Evolutionary conservation across 2,888 invertebrate genomes (phyloP).

Genomic region (Lamellibrachia satsuma): DNA sequence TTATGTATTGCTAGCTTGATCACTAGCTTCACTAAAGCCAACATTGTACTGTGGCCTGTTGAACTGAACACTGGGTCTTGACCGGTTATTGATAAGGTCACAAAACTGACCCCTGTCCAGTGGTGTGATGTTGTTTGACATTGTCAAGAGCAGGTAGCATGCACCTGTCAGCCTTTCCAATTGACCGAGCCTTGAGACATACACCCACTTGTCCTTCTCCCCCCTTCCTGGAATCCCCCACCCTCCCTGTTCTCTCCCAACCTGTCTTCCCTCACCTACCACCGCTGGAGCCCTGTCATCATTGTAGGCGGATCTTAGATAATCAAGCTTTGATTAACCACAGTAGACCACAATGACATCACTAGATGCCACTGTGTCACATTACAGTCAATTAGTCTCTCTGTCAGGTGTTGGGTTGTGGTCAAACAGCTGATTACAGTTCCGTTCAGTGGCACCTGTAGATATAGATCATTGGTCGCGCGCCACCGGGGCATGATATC

Average conservation of each 20-base stretch:
- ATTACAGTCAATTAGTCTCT: slow-evolving; percentile 6
- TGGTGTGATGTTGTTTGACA: slow-evolving; percentile 3
- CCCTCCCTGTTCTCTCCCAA: too few relatives aligned
- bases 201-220: too few relatives aligned
- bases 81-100: background rate
- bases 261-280: background rate
- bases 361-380: background rate
- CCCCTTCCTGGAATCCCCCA: too few relatives aligned
- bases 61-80: background rate
- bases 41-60: background rate
- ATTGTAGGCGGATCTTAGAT: background rate
- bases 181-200: too few relatives aligned
- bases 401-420: background rate
- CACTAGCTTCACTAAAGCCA: background rate
- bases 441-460: background rate
- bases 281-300: background rate
- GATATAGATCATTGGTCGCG: background rate
- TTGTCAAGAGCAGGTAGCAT: background rate
- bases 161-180: too few relatives aligned
- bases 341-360: background rate
- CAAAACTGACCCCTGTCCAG: background rate
- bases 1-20: background rate
- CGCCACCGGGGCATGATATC: background rate
- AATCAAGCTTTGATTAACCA: background rate
- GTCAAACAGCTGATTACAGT: background rate